Percentiles rank a stretch among this genome's conserved stretches.
Evolutionary conservation across 2,113 vertebrate species (phyloP).

Genomic region (Murina feae): DNA sequence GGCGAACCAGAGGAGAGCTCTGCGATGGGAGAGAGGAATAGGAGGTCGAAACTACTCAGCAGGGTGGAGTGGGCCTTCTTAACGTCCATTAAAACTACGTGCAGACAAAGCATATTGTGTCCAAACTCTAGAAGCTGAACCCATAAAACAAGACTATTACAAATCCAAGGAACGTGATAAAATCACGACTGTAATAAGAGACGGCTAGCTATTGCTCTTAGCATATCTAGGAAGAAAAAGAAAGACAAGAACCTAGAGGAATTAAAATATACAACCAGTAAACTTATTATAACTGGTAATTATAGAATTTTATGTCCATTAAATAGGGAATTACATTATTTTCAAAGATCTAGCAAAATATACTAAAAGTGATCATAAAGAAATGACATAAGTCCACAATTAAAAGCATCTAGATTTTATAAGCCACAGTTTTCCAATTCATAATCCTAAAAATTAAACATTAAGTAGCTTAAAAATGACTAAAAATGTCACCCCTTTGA

Average conservation of each 20-base stretch:
- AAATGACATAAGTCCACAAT: not conserved
- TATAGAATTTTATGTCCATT: not conserved
- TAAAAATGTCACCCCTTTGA: not conserved
- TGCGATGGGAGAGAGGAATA: not conserved
- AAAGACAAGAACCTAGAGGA: not conserved
- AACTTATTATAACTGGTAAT: not conserved
- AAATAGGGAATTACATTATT: not conserved
- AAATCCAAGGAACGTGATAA: not conserved
- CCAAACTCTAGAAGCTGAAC: not conserved
- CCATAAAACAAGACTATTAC: not conserved
- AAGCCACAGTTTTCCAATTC: not conserved
- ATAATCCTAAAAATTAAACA: not conserved
- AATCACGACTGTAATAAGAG: not conserved
- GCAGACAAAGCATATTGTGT: not conserved
- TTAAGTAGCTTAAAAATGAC: not conserved
- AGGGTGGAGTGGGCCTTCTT: not conserved
- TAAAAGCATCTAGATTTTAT: not conserved
- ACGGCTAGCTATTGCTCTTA: not conserved
- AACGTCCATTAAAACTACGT: not conserved
- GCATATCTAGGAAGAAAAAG: not conserved
- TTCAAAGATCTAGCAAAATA: not conserved
- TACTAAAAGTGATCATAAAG: not conserved
- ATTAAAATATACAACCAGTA: not conserved
- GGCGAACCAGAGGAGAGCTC: not conserved
- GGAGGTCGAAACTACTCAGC: not conserved